Evolutionary conservation across 2,113 vertebrate genomes (phyloP), one percentile per base, ranked within the genome.

Genomic region (Syngnathus floridae): DNA sequence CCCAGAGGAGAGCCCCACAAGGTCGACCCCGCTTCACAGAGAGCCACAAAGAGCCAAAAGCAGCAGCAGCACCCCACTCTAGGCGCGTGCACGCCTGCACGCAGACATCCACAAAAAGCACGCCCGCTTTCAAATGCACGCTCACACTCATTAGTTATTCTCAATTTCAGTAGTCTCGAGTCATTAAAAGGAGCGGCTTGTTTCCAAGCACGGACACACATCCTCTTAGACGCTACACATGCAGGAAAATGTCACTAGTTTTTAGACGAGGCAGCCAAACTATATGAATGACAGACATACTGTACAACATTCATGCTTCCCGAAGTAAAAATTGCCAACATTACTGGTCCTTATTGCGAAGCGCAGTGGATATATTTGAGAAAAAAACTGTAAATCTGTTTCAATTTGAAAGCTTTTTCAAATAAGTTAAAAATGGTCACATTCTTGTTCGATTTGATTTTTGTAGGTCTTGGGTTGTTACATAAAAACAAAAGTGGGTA

Each of bases 1-100:
- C 88, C 88, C 87, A 68, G 81, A 90, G 84, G 82, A 72, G 88
- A 87, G 90, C 87, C 90, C 87, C 88, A 80, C 87, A 83, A 90
- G 90, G 90, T 89, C 87, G 77, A 90, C 90, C 88, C 76, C 59
- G 85, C 82, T 83, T 80, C 82, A 78, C 77, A 84, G 81, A 87
- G 69, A 74, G 75, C 84, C 88, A 90, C 90, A 90, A 90, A 90
- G 82, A 81, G 77, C 83, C 81, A 62, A 83, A 82, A 68, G 78
- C 83, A 76, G 83, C 66, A 86, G 86, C 87, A 80, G 85, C 85
- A 84, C 70, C 81, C 82, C 80, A 85, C 84, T 85, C 82, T 79
- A 79, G 77, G 75, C 75, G 76, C 63, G 71, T 62, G 71, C 83
- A 83, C 75, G 67, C 67, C 10, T 68, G 78, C 73, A 58, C 62